A percentile compares a stretch with the other conserved stretches of the same genome.
Conservation (phyloP, 30 jellyfish, hydroid and myxozoan species). For the Pseudorhiza aurosa region DNA sequence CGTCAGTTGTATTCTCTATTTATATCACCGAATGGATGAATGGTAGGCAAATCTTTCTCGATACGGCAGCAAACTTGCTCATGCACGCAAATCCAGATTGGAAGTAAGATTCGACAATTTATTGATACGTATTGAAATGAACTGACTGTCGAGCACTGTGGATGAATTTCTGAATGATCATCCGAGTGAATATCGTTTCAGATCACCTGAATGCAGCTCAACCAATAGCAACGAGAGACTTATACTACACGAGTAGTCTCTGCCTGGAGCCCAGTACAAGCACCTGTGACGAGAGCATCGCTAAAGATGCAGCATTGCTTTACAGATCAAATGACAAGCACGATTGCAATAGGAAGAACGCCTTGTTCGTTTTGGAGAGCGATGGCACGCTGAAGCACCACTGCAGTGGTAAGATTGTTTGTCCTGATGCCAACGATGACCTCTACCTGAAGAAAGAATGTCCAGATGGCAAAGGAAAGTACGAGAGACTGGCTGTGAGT, state of each 20-base stretch:
- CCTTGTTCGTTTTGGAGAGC: constrained; percentile 56
- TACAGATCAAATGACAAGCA: constrained; percentile 42
- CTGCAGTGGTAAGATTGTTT: constrained; percentile 87
- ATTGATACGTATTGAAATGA: too few species aligned
- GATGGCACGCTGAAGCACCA: constrained; percentile 86
- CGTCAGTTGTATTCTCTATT: too few species aligned
- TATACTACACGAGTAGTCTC: constrained; percentile 48
- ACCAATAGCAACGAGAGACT: constrained; percentile 67
- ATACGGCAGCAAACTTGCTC: too few species aligned
- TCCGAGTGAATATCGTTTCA: too few species aligned
- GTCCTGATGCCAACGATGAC: constrained; percentile 43
- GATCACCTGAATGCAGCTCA: constrained; percentile 40
- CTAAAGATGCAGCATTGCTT: constrained; percentile 42
- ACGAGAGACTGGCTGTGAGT: constrained; percentile 34
- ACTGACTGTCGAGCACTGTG: too few species aligned
- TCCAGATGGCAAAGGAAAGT: constrained; percentile 36
- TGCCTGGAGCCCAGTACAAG: constrained; percentile 62
- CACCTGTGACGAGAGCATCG: constrained; percentile 61
- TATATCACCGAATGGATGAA: too few species aligned
- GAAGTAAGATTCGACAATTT: too few species aligned
- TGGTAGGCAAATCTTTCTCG: too few species aligned
- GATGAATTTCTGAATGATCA: too few species aligned
- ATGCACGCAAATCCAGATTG: too few species aligned
- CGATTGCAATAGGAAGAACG: constrained; percentile 60
- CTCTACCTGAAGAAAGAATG: constrained; percentile 27